Conservation (phyloP, 2,797 vertebrate species). For the Otus scops region DNA sequence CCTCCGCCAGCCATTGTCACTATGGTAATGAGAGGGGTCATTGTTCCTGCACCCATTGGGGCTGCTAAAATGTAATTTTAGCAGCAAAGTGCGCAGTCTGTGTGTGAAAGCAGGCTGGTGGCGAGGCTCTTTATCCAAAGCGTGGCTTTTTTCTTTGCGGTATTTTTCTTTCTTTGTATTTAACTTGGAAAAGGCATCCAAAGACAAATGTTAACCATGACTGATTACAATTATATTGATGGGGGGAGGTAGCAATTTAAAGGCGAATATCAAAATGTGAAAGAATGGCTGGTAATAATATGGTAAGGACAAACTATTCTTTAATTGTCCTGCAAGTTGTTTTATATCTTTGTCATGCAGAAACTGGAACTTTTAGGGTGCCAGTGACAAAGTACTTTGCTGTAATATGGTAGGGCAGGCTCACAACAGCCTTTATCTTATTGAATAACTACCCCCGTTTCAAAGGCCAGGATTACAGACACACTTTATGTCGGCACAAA, state of each 20-base stretch:
- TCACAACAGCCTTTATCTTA: constrained; percentile 55
- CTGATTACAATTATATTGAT: constrained; percentile 58
- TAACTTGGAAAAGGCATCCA: constrained; percentile 55
- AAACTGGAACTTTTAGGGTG: constrained; percentile 54
- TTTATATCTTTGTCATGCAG: constrained; percentile 57
- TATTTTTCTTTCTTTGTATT: constrained; percentile 56
- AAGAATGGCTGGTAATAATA: constrained; percentile 58
- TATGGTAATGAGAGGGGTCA: constrained; percentile 51
- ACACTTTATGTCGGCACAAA: constrained; percentile 10
- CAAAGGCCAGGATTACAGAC: constrained; percentile 56
- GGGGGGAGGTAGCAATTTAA: constrained; percentile 58
- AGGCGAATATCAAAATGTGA: background rate
- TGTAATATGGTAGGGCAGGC: constrained; percentile 37
- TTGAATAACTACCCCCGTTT: constrained; percentile 45
- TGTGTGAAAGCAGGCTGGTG: constrained; percentile 46
- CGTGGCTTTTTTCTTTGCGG: constrained; percentile 23
- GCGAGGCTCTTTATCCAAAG: constrained; percentile 15
- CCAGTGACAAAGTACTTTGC: constrained; percentile 45
- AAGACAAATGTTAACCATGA: constrained; percentile 31
- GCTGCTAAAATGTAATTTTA: constrained; percentile 57
- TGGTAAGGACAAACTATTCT: constrained; percentile 50
- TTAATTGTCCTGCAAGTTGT: constrained; percentile 56
- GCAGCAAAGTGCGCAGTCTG: constrained; percentile 57
- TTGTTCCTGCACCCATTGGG: constrained; percentile 27
- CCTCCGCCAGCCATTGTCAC: constrained; percentile 47